phyloP scores from a whole-genome alignment of 2,797 vertebrate genomes.

The Eidolon dupreanum region DNA sequence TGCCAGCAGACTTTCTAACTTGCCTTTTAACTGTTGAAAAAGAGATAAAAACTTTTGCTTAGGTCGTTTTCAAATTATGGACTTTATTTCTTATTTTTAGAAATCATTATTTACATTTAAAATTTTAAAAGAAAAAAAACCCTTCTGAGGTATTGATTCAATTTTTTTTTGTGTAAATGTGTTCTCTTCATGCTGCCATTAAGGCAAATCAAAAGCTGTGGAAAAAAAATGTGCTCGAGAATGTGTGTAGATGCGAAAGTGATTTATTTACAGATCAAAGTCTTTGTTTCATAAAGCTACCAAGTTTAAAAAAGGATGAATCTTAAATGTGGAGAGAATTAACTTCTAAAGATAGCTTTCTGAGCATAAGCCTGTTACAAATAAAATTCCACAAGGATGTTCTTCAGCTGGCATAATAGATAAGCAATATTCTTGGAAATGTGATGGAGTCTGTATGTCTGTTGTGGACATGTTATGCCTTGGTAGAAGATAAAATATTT shows the following conservation, averaged over 20 bases:
- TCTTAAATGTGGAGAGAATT: neutral
- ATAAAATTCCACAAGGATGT: neutral
- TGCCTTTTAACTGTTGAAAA: conserved; percentile 37
- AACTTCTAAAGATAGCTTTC: neutral
- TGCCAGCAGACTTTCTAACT: conserved; percentile 65
- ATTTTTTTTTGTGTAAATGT: neutral
- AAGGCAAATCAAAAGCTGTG: conserved; percentile 80
- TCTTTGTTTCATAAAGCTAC: conserved; percentile 74
- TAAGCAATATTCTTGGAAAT: neutral
- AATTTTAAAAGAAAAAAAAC: conserved; percentile 20
- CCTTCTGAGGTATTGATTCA: neutral
- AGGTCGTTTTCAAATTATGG: conserved; percentile 10
- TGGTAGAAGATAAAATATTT: neutral
- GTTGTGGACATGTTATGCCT: neutral
- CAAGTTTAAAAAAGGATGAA: conserved; percentile 66
- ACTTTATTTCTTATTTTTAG: conserved; percentile 61
- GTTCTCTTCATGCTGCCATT: conserved; percentile 54
- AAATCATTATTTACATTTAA: conserved; percentile 58
- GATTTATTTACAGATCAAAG: conserved; percentile 61
- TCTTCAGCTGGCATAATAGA: neutral
- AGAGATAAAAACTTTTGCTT: conserved; percentile 13
- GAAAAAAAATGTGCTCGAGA: conserved; percentile 59
- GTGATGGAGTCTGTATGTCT: neutral
- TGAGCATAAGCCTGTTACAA: neutral
- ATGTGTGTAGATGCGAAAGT: conserved; percentile 56